Base-by-base conservation (phyloP, 1,140 invertebrate species). In the Bombus huntii region DNA sequence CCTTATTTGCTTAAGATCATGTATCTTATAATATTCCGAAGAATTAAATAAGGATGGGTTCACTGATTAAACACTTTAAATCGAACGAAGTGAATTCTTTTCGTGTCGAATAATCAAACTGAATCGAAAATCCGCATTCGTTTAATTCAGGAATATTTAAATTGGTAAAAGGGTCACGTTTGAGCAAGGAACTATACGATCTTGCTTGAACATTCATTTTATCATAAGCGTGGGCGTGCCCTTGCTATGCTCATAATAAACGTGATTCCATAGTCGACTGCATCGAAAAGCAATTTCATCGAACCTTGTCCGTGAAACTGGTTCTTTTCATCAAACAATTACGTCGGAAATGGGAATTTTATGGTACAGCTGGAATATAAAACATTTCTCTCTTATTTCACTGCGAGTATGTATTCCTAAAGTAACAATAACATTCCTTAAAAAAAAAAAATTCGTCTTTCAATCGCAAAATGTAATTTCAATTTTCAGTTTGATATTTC, bases 181-280 rank as follows among this genome's bases (percentile, higher is more conserved):
- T 10, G 42, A 47, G 15, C 42, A 47, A 44, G 47, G 31, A 59
- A 39, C 68, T 83, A 53, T n/a, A 82, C 62, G 73, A 71, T 75
- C 31, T 57, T 42, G 65, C 31, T n/a, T 47, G 86, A 68, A 57
- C 71, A 83, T 88, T 70, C 75, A 82, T 87, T 81, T 83, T 82
- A 87, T 81, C 68, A 75, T 83, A 65, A 65, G 81, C 74, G 85
- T 88, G 39, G 85, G 75, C 71, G 57, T 62, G 62, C 77, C 73
- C 62, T 70, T 34, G 68, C 68, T 25, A 25, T 59, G 70, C 12
- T 59, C 62, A 53, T 79, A 87, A 88, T 76, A 53, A 88, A 87
- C 53, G 28, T 39, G 47, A 78, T 87, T 87, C 74, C 44, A 8
- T 72, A 68, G 47, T 47, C 66, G 57, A 53, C 18, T 3, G 42